phyloP scores from a whole-genome alignment of 2,888 invertebrate species.

The Germaria angustata region DNA sequence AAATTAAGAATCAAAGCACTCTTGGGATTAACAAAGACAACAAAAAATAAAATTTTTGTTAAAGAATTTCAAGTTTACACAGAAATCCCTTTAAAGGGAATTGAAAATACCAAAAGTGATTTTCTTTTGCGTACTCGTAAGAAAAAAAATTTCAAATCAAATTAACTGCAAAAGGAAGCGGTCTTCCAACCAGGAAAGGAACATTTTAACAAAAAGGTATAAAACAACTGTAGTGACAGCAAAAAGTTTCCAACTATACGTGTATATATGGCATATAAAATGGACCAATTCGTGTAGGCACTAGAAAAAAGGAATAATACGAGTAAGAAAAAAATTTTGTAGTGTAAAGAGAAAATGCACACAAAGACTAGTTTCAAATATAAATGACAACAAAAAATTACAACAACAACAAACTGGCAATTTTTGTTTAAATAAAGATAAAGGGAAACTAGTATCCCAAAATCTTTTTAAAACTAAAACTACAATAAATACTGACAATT shows the following conservation, averaged over 20 bases:
- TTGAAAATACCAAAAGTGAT: constrained; percentile 21
- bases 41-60: constrained; percentile 14
- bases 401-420: constrained; percentile 49
- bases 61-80: constrained; percentile 24
- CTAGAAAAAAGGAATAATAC: background rate
- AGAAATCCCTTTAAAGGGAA: constrained; percentile 57
- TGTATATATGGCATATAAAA: background rate
- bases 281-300: background rate
- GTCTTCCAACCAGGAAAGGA: constrained; percentile 39
- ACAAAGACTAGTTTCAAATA: constrained; percentile 45
- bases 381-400: constrained; percentile 23
- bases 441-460: background rate
- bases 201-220: background rate
- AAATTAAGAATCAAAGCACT: constrained; percentile 35
- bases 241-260: no score
- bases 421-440: constrained; percentile 24
- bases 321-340: background rate
- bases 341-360: background rate
- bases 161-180: constrained; percentile 26
- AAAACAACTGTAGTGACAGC: background rate
- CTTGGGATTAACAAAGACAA: constrained; percentile 21
- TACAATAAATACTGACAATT: constrained; percentile 60
- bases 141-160: background rate
- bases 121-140: background rate
- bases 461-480: constrained; percentile 19